Base-by-base conservation (phyloP, 2,888 invertebrate species). In the Eurytoma adleriae region DNA sequence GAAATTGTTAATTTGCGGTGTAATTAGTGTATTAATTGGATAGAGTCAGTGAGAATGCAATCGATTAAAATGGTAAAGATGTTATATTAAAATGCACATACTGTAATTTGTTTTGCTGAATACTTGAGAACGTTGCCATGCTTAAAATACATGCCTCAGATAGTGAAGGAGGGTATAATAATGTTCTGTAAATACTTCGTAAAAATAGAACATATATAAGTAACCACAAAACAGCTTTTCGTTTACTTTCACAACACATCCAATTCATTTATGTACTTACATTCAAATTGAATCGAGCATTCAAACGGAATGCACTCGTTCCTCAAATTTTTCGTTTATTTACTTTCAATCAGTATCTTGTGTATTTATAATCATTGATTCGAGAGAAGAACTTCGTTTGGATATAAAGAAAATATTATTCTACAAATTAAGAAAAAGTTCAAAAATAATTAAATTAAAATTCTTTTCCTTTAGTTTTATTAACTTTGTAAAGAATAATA, bases 131-230 rank as follows among this genome's bases (percentile, higher is more conserved):
- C 71, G 66, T 59, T 66, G 66, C 52, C 78, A 78, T 71, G 78
- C 78, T 67, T 72, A 70, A 48, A 77, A 71, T 59, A 75, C 78
- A 78, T 78, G 78, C 78, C 71, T 69, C 69, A 16, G 50, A 69
- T 69, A 56, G 69, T 64, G 69, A 64, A 18, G 64, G 16, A 16
- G 61, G 62, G 20, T 40, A 64, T 52, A 20, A 67, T 16, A 71
- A 59, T 71, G 71, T 71, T 71, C 74, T 75, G 75, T 59, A 75
- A 75, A 75, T 67, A 67, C 59, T 75, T 75, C 57, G n/a, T 67
- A 18, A 48, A 62, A 24, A 10, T 61, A 50, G 50, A n/a, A 20
- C 30, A 48, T 16, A 50, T 57, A 62, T 54, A 54, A 14, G 54
- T 54, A 27, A 62, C 30, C 16, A 13, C 12, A 62, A 40, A 4